phyloP scores from a whole-genome alignment of 2,888 invertebrate genomes.

The Patella depressa region DNA sequence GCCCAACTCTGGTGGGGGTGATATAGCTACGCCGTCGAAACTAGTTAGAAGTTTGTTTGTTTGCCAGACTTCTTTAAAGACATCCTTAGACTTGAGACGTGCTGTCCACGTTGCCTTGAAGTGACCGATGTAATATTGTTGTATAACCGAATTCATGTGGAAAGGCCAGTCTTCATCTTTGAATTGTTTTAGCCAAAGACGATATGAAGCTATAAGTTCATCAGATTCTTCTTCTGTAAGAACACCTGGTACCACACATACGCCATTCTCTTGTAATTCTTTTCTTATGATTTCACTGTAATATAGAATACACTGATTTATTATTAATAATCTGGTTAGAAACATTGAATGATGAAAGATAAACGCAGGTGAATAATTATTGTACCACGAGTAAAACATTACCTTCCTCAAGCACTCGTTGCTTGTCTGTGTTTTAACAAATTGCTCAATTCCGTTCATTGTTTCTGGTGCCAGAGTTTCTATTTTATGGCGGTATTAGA shows the following conservation, averaged over 20 bases:
- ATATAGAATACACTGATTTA: not conserved
- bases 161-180: conserved; percentile 25
- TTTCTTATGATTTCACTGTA: conserved; percentile 15
- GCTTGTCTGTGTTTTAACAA: no score
- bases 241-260: conserved; percentile 33
- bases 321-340: not conserved
- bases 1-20: conserved; percentile 51
- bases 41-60: conserved; percentile 56
- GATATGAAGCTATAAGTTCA: conserved; percentile 17
- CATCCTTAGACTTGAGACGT: conserved; percentile 41
- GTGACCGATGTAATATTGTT: conserved; percentile 45
- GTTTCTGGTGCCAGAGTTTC: no score
- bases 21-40: conserved; percentile 54
- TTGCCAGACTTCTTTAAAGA: conserved; percentile 53
- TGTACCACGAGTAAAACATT: no score
- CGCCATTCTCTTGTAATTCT: conserved; percentile 33
- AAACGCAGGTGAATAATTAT: no score
- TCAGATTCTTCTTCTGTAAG: conserved; percentile 31
- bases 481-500: no score
- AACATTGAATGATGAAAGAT: no score
- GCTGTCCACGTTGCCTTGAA: conserved; percentile 46
- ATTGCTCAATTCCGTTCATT: no score
- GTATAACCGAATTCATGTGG: conserved; percentile 39
- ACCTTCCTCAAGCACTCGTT: no score
- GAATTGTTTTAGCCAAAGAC: conserved; percentile 34